Base-by-base conservation (phyloP, 2,888 invertebrate genomes). In the Latheticus oryzae region DNA sequence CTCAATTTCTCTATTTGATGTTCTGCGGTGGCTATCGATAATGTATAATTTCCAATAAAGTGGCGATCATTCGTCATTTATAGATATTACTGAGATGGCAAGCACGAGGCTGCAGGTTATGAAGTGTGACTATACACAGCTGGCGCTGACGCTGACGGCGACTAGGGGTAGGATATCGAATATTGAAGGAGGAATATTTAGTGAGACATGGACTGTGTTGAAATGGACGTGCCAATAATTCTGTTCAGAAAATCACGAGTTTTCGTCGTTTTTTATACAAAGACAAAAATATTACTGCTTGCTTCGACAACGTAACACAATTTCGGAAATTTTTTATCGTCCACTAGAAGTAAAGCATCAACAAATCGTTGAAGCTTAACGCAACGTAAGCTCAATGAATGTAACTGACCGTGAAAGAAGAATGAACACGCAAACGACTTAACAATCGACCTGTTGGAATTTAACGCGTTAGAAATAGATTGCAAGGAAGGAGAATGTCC, bases 51-150 rank as follows among this genome's bases (percentile, higher is more conserved):
- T 70, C 69, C 69, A 71, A 71, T 71, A 72, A 67, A 59, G 45
- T 62, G 56, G 61, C 69, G 66, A 71, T 70, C 71, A 69, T 69
- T 67, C 66, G 60, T 64, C 61, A 62, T 58, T 66, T 59, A 69
- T 68, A 72, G 72, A 71, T 72, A 72, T 71, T 72, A 71, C 68
- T 67, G 61, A 68, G 70, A 60, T 60, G 47, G 54, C 45, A n/a
- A 45, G 66, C 63, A 64, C 60, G 62, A 66, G 61, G 63, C 62
- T 55, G 60, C 65, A 67, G 67, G 73, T 76, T 77, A 77, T 78
- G 78, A 77, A 78, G 77, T 77, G 77, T 74, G 75, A 77, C 76
- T 70, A 62, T 64, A 66, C 73, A 73, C 78, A 78, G 77, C 71
- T 78, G 78, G 65, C 69, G 68, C 65, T 77, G 78, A 65, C 69